Base-by-base conservation (phyloP, 2,113 vertebrate genomes). In the Macrotis lagotis region DNA sequence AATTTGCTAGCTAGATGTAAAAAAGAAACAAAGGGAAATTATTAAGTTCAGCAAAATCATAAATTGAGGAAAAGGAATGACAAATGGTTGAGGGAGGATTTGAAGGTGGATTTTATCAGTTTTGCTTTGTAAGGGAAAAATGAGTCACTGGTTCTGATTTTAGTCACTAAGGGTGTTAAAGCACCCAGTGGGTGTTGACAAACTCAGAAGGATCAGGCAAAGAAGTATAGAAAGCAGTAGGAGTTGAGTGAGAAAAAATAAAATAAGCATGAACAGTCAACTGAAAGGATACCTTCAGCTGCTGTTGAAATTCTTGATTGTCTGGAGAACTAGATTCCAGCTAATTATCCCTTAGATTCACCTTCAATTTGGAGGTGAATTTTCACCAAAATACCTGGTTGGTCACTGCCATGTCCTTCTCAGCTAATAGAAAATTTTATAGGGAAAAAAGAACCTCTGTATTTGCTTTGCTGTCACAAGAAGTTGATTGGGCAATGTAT, bases 121-220 rank as follows among this genome's bases (percentile, higher is more conserved):
- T 44, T 83, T 44, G 19, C n/a, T 83, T 83, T 83, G 66, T 83
- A 83, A 83, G n/a, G n/a, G 66, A 83, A 83, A 83, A 83, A 24
- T 83, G 66, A 83, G 66, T 83, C 66, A 83, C 66, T 83, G 19
- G 19, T 83, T 83, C 66, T 83, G 37, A 44, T 83, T 74, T 83
- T 83, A 83, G n/a, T 7, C 66, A 83, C 66, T 44, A 83, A 83
- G n/a, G n/a, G 66, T 83, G n/a, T n/a, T 83, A n/a, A 83, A 83
- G 66, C n/a, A 83, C 66, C 66, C n/a, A 83, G 66, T 83, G 66
- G 66, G 66, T 83, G 66, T 83, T 83, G 66, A 83, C n/a, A 83
- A 83, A 44, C 3, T 19, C n/a, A 83, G n/a, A 5, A 83, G 66
- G 19, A 83, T 44, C n/a, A 83, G 6, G 19, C 44, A 83, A 83